A percentile compares a stretch with the other conserved stretches of the same genome.
These are phyloP conservation scores for Pocillopora meandrina DNA, from an alignment of 92 coral and sea anemone species.

Conservation along the genomic window DNA sequence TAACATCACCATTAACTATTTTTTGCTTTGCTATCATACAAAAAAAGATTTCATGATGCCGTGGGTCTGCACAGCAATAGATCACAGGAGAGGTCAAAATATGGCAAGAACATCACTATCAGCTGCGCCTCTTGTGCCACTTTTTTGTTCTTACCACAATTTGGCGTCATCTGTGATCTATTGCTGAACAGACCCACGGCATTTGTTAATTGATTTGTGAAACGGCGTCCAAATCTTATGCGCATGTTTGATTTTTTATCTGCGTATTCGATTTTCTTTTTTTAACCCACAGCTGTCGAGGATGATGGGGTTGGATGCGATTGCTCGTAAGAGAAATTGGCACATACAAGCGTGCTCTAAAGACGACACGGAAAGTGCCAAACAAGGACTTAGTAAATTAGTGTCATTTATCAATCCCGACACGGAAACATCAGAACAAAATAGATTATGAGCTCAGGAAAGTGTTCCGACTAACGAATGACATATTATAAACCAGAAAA, in stretches of 20 bases:
- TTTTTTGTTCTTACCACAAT: too few species aligned
- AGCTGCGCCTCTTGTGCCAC: too few species aligned
- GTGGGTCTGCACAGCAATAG: too few species aligned
- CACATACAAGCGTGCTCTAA: constrained; percentile 72
- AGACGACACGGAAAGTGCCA: constrained; percentile 54
- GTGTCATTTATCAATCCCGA: constrained; percentile 24
- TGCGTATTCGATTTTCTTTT: not conserved
- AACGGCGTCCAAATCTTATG: not conserved
- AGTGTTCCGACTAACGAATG: not conserved
- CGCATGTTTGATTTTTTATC: too few species aligned
- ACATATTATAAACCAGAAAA: not conserved
- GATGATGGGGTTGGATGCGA: constrained; percentile 63
- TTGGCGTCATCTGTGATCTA: too few species aligned
- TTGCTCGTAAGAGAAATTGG: constrained; percentile 73
- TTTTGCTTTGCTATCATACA: too few species aligned
- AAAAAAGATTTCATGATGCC: too few species aligned
- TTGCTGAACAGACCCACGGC: too few species aligned
- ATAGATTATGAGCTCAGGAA: constrained; percentile 13
- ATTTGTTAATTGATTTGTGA: not conserved
- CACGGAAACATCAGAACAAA: constrained; percentile 20
- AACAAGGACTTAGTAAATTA: constrained; percentile 41
- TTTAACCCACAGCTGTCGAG: constrained; percentile 59
- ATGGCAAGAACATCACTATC: too few species aligned
- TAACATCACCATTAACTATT: too few species aligned
- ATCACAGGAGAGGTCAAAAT: too few species aligned